Evolutionary conservation across 2,113 vertebrate genomes (phyloP).

Genomic region (Hylia prasina): DNA sequence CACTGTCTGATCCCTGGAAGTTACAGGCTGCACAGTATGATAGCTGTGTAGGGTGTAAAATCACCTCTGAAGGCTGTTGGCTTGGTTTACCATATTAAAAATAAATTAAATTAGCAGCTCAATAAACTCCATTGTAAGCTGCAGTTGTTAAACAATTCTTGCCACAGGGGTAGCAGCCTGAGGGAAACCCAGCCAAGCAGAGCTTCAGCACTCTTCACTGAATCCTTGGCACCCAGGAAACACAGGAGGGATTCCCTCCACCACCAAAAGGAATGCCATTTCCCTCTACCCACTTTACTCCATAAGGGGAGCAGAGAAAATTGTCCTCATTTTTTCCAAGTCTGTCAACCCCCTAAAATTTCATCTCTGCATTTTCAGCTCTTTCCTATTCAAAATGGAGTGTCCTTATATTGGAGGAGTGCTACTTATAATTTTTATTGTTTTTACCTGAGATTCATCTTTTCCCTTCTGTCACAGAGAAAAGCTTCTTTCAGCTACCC

Average conservation of each 20-base stretch:
- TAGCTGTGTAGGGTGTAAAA: background rate
- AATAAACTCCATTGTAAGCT: background rate
- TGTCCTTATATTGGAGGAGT: background rate
- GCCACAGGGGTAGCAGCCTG: background rate
- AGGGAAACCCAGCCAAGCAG: background rate
- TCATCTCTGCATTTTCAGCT: background rate
- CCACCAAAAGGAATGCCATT: background rate
- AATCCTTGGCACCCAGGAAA: background rate
- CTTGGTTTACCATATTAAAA: background rate
- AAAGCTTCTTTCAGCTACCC: background rate
- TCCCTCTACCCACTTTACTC: background rate
- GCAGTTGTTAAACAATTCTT: background rate
- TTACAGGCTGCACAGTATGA: background rate
- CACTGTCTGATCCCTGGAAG: background rate
- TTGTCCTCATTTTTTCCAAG: background rate
- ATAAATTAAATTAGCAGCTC: conserved; percentile 10
- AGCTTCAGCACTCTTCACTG: background rate
- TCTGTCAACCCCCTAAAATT: background rate
- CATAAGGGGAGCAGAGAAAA: background rate
- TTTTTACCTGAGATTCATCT: background rate
- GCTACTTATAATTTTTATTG: background rate
- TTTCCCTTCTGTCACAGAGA: background rate
- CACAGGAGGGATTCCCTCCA: accelerated
- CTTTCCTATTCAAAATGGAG: background rate
- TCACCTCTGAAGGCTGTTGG: background rate